Base-by-base conservation (phyloP, 1,140 invertebrate genomes). In the Drosophila persimilis region DNA sequence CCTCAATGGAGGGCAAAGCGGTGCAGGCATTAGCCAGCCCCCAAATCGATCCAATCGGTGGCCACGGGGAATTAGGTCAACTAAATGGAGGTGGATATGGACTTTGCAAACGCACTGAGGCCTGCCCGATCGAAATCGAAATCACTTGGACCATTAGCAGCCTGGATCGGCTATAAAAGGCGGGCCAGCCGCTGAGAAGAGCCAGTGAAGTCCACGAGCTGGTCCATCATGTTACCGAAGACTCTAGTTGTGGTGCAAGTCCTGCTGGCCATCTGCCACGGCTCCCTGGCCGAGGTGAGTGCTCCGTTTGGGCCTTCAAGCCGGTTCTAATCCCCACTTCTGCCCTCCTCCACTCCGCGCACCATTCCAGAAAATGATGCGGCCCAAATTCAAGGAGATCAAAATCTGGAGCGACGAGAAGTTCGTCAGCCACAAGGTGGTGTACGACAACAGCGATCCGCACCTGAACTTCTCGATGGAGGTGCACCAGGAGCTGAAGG, bases 331-430 rank as follows among this genome's bases (percentile, higher is more conserved):
- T n/a, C 20, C 7, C 9, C 44, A n/a, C 15, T 15, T 15, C 15
- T 0, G 0, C 15, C 15, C 15, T 15, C 15, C 48, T 20, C 20
- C 20, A 1, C 17, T 17, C 17, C 48, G 0, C 20, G 1, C 1
- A 20, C 20, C 20, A 20, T 20, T 24, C 6, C 45, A 91, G 90
- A 91, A 91, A 91, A 78, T 91, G 58, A 52, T 91, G 76, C 77
- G 90, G 6, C 90, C 86, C 20, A 91, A 84, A 45, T 88, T 90
- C 31, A 89, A 89, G 17, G 80, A 86, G 6, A 55, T 73, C 1
- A 90, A 91, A 35, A 13, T 77, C 8, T 91, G 90, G 90, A 91
- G 90, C 57, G 90, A 91, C 6, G 81, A 91, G 39, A 83, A 85
- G 24, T 52, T 62, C 57, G 45, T 91, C 13, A 78, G 67, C 41